These are phyloP conservation scores for Suricata suricatta DNA, from an alignment of 2,113 vertebrate species.

Conservation along the genomic window DNA sequence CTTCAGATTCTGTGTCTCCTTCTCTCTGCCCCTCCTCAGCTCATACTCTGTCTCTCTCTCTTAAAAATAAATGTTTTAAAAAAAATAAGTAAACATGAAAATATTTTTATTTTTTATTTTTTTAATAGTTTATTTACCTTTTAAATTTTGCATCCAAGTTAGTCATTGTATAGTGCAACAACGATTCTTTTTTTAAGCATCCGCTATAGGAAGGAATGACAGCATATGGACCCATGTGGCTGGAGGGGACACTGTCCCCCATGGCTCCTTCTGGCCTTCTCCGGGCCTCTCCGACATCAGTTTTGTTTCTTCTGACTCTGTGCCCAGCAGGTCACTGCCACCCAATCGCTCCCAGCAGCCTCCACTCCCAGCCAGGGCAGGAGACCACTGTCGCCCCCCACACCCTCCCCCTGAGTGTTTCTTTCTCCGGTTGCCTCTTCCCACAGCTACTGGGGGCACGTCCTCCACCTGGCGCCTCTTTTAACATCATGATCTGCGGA, in stretches of 20 bases:
- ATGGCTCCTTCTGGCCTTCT: rapidly evolving
- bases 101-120: too few species aligned
- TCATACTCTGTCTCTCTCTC: too few species aligned
- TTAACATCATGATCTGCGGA: slow-evolving; percentile 83
- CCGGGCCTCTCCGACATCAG: neutral
- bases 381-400: neutral
- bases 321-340: slow-evolving; percentile 61
- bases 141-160: too few species aligned
- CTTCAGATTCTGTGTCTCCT: too few species aligned
- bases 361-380: neutral
- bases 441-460: slow-evolving; percentile 79
- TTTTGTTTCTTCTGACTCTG: slow-evolving; percentile 62
- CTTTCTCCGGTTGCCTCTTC: slow-evolving; percentile 80
- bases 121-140: too few species aligned
- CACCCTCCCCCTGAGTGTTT: slow-evolving; percentile 66
- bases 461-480: slow-evolving; percentile 86
- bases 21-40: too few species aligned
- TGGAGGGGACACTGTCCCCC: neutral
- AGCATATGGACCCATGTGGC: neutral
- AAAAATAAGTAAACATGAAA: too few species aligned
- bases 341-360: slow-evolving; percentile 45
- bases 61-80: too few species aligned
- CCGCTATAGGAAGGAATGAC: neutral
- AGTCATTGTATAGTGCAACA: too few species aligned
- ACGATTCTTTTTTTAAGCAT: neutral